Evolutionary conservation across 2,888 invertebrate genomes (phyloP).

Genomic region (Gortyna flavago): DNA sequence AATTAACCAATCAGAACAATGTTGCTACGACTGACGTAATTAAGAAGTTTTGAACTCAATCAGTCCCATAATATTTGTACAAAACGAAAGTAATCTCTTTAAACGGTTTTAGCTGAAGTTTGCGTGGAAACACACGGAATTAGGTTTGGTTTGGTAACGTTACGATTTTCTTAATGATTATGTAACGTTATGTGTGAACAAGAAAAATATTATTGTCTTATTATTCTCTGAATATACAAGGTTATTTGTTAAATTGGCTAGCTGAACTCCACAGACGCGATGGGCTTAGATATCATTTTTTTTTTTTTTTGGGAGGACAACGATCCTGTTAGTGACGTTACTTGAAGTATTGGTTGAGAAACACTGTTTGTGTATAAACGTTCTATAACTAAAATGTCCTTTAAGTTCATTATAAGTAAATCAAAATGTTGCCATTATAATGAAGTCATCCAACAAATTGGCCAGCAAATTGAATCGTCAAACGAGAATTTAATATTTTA

Average conservation of each 20-base stretch:
- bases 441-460: too few species aligned
- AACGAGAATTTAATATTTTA: too few species aligned
- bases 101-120: conserved; percentile 75
- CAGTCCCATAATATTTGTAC: conserved; percentile 80
- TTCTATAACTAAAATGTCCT: too few species aligned
- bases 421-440: too few species aligned
- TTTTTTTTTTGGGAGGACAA: not conserved
- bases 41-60: conserved; percentile 83
- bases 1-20: conserved; percentile 64
- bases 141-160: conserved; percentile 31
- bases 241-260: not conserved
- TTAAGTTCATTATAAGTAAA: too few species aligned
- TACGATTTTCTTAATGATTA: conserved; percentile 11
- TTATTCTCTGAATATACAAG: not conserved
- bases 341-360: too few species aligned
- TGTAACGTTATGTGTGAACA: not conserved
- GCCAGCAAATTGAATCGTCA: too few species aligned
- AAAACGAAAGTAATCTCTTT: conserved; percentile 81
- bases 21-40: conserved; percentile 69
- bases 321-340: not conserved
- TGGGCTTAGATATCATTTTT: too few species aligned
- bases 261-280: not conserved
- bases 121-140: conserved; percentile 61
- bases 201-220: not conserved
- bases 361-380: too few species aligned